Evolutionary conservation across 2,888 invertebrate genomes (phyloP).

Genomic region (Cryptops parisi): DNA sequence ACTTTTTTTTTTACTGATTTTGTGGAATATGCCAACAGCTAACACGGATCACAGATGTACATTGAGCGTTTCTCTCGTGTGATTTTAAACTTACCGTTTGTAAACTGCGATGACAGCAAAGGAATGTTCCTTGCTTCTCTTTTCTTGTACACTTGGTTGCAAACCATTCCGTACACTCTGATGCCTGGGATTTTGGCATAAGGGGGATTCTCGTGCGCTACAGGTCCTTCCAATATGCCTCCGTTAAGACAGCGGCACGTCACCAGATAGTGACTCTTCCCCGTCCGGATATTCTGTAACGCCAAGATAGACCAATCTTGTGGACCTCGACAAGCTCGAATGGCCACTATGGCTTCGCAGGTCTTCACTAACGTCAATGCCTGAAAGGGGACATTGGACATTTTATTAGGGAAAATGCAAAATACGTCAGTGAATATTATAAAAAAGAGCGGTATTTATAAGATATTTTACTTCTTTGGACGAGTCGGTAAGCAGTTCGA

Average conservation of each 20-base stretch:
- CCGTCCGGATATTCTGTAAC: conserved; percentile 77
- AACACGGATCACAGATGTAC: too few species aligned
- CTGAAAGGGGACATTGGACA: conserved; percentile 26
- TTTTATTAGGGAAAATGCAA: conserved; percentile 5
- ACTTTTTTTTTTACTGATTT: too few species aligned
- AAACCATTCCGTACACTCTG: conserved; percentile 88
- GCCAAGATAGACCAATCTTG: conserved; percentile 84
- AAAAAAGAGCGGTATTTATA: too few species aligned
- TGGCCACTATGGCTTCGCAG: conserved; percentile 80
- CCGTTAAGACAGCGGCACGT: conserved; percentile 79
- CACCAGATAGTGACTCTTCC: conserved; percentile 84
- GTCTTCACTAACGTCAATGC: conserved; percentile 83
- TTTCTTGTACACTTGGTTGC: too few species aligned
- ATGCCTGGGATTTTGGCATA: conserved; percentile 89
- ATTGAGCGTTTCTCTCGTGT: too few species aligned
- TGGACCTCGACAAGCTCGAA: conserved; percentile 73
- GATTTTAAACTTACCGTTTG: too few species aligned
- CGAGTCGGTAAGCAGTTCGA: conserved; percentile 70
- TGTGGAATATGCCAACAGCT: too few species aligned
- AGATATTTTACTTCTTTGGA: conserved; percentile 75
- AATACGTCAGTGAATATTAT: not conserved
- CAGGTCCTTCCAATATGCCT: conserved; percentile 76
- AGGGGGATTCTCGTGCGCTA: conserved; percentile 85
- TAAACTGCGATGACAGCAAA: too few species aligned
- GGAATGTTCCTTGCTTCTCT: too few species aligned